These are phyloP conservation scores for Centroberyx gerrardi DNA, from an alignment of 2,797 vertebrate genomes.

Conservation along the genomic window DNA sequence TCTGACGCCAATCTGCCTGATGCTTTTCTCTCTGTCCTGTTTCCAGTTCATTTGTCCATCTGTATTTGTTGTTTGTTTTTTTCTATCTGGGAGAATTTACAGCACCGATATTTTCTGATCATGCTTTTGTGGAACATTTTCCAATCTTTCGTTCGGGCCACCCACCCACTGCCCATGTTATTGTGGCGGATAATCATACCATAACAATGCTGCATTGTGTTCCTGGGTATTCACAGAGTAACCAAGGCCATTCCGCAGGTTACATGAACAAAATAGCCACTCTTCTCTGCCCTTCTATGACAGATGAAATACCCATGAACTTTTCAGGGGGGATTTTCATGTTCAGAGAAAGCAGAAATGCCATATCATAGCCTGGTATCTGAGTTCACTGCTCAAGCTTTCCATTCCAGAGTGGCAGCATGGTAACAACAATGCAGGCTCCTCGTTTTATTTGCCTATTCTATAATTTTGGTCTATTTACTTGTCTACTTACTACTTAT, in stretches of 20 bases:
- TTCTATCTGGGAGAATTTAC: constrained; percentile 27
- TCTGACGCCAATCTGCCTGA: too few species aligned
- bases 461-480: not conserved
- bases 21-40: not conserved
- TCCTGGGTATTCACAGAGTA: constrained; percentile 16
- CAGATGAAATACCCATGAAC: constrained; percentile 55
- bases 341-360: constrained; percentile 13
- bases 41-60: not conserved
- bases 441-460: too few species aligned
- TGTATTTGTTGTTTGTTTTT: constrained; percentile 3
- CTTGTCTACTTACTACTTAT: too few species aligned
- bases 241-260: constrained; percentile 62
- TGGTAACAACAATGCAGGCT: too few species aligned
- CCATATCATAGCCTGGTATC: constrained; percentile 18
- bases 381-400: constrained; percentile 30
- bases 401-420: not conserved
- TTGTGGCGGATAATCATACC: constrained; percentile 53
- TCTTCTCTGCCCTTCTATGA: constrained; percentile 33
- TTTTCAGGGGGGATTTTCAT: constrained; percentile 46
- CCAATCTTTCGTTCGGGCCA: constrained; percentile 34
- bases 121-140: constrained; percentile 42
- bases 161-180: constrained; percentile 33
- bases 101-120: constrained; percentile 19
- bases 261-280: constrained; percentile 63
- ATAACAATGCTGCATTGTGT: constrained; percentile 54